Evolutionary conservation across 2,113 vertebrate species (phyloP), one percentile per base, ranked within the genome.

Genomic region (Leptobrachium ailaonicum): DNA sequence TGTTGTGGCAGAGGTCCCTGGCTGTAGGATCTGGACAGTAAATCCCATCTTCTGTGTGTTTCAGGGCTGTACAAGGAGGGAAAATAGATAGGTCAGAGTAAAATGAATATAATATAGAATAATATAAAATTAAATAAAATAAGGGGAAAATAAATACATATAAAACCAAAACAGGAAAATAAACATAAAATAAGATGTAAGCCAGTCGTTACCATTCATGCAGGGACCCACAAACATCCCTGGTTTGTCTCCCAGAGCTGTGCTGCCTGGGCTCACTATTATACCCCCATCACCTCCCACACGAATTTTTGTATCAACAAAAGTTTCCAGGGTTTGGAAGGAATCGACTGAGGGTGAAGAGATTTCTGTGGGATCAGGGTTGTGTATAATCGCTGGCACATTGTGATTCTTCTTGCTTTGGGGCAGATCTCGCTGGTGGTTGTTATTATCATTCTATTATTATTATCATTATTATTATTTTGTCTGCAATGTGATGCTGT

Each of bases 271-370:
- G 47, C 66, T 69, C 66, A 14, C 14, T 47, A 13, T 53, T 50
- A 1, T 75, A 86, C 85, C 85, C 86, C 86, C 85, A 50, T 50
- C 4, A 66, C 89, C 95, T 93, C 96, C 95, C 93, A 98, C 95
- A 87, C 94, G 75, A 89, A 92, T 91, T 88, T 88, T 88, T 87
- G 77, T 75, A 76, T 0, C 82, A 88, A 93, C 90, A 93, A 92
- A 94, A 92, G 89, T 92, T 92, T 89, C 90, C 76, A 91, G 88
- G 76, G 66, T 87, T 62, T 76, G 71, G 45, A 32, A 60, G 8
- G 1, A 82, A 66, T 76, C 74, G 50, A 45, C 71, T 54, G 45
- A 11, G 78, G 82, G 74, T 75, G 77, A 83, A 71, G 71, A 73
- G 82, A 81, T 81, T 83, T 86, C 80, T 84, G 83, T 84, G 69